Base-by-base conservation (phyloP, 2,888 invertebrate genomes). In the Ecliptopera silaceata region DNA sequence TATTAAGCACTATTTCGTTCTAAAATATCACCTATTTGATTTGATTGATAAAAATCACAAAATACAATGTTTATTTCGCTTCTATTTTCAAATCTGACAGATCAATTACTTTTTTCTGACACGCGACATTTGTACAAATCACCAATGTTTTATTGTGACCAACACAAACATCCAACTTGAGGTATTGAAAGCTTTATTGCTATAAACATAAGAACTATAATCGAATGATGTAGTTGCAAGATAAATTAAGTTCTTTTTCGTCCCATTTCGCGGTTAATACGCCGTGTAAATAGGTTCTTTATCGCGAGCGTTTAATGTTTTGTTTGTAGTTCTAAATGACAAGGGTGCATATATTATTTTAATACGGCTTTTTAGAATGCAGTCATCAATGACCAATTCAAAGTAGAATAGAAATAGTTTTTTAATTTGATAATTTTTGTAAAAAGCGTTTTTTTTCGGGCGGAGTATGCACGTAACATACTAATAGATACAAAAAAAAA, bases 201-300 rank as follows among this genome's bases (percentile, higher is more conserved):
- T 10, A 1, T 12, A 0, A 12, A 0, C 0, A 29, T 74, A 81
- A 65, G 66, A 78, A 54, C 58, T 11, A 64, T 60, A 74, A 60
- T 81, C 0, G 41, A 43, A 11, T 61, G 38, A 5, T 26, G 44
- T 26, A 57, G 55, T 51, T 60, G 57, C 13, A 61, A 43, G 64
- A 45, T 59, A 74, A 68, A 75, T 72, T 64, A 72, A 75, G 75
- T 75, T 77, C 82, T 84, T 87, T 84, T 80, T 75, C 83, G 81
- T 82, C 74, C 79, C 82, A 87, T 90, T 89, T 84, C 82, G 83
- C 76, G 82, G 84, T 82, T 90, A 90, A 90, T 82, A 80, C 75
- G 71, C 75, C 90, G 89, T 88, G 80, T 86, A 90, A 91, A 91
- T 90, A 84, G 87, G 88, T 90, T 86, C 88, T 89, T 89, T 91